These are phyloP conservation scores for Leptopilina drosophilae DNA, from an alignment of 2,888 invertebrate genomes.

Conservation along the genomic window DNA sequence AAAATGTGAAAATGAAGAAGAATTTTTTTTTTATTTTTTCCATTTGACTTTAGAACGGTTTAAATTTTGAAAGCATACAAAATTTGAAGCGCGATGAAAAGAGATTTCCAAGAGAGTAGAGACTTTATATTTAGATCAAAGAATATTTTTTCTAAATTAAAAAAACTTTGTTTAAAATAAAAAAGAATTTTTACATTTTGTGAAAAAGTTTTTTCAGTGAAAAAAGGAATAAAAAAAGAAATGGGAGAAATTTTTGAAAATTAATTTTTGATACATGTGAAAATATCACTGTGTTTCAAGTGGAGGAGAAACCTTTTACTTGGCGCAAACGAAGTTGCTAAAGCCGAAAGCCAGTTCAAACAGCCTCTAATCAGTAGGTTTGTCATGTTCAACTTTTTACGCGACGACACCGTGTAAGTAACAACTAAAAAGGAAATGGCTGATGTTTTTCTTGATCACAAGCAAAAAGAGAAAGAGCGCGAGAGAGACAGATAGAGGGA, in stretches of 20 bases:
- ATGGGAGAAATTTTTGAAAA: not conserved
- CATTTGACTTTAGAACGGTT: too few species aligned
- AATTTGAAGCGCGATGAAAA: too few species aligned
- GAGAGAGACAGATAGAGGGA: slow-evolving; percentile 29
- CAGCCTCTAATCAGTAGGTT: slow-evolving; percentile 65
- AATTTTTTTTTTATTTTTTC: too few species aligned
- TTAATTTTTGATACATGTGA: not conserved
- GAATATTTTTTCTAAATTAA: too few species aligned
- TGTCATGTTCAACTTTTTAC: slow-evolving; percentile 59
- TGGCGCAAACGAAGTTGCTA: slow-evolving; percentile 28
- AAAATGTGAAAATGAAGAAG: too few species aligned
- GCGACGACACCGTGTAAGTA: slow-evolving; percentile 33
- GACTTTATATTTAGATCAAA: too few species aligned
- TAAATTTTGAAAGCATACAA: too few species aligned
- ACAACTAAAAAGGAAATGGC: slow-evolving; percentile 35
- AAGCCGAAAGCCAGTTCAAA: slow-evolving; percentile 59
- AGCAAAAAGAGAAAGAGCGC: slow-evolving; percentile 39
- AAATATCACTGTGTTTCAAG: not conserved
- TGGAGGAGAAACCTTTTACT: slow-evolving; percentile 16
- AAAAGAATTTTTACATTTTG: not conserved
- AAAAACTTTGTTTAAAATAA: not conserved
- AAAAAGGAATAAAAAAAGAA: not conserved
- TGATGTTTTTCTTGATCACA: slow-evolving; percentile 31
- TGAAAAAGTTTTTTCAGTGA: too few species aligned
- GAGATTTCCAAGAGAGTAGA: too few species aligned